Conservation (phyloP, 2,888 invertebrate genomes). For the Spodoptera exigua region DNA sequence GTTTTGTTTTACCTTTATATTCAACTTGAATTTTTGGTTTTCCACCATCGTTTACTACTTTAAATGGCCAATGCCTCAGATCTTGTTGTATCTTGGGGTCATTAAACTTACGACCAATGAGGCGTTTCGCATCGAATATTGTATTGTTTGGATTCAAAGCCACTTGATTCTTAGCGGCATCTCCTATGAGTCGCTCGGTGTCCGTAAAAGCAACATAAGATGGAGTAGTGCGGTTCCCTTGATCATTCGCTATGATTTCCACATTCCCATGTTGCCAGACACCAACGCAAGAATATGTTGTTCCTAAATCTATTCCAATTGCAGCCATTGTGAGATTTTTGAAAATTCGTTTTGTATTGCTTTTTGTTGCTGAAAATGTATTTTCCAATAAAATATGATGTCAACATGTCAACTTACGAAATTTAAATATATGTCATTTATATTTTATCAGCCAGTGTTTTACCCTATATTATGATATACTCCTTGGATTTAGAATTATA, state of each 20-base stretch:
- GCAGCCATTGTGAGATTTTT: constrained; percentile 75
- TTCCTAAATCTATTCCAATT: constrained; percentile 88
- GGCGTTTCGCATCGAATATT: constrained; percentile 94
- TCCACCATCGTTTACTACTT: constrained; percentile 90
- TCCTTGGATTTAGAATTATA: too few relatives aligned
- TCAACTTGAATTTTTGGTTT: constrained; percentile 92
- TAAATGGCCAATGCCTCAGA: constrained; percentile 95
- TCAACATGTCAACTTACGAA: constrained; percentile 21
- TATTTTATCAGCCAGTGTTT: constrained; percentile 20
- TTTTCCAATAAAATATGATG: constrained; percentile 16
- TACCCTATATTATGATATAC: too few relatives aligned
- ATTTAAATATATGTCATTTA: constrained; percentile 17
- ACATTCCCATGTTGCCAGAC: constrained; percentile 91
- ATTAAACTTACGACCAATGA: constrained; percentile 94
- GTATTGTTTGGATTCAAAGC: constrained; percentile 93
- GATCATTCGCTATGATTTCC: constrained; percentile 91
- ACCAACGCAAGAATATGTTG: constrained; percentile 88
- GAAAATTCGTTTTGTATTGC: constrained; percentile 4
- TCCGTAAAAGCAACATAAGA: constrained; percentile 93
- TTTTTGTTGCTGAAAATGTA: constrained; percentile 11
- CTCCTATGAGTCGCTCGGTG: constrained; percentile 90
- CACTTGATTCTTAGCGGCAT: constrained; percentile 92
- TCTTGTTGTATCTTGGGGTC: constrained; percentile 93
- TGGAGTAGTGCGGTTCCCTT: constrained; percentile 92
- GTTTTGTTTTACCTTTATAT: constrained; percentile 90